These are phyloP conservation scores for Glaucopsyche alexis DNA, from an alignment of 2,888 invertebrate genomes.

Conservation along the genomic window DNA sequence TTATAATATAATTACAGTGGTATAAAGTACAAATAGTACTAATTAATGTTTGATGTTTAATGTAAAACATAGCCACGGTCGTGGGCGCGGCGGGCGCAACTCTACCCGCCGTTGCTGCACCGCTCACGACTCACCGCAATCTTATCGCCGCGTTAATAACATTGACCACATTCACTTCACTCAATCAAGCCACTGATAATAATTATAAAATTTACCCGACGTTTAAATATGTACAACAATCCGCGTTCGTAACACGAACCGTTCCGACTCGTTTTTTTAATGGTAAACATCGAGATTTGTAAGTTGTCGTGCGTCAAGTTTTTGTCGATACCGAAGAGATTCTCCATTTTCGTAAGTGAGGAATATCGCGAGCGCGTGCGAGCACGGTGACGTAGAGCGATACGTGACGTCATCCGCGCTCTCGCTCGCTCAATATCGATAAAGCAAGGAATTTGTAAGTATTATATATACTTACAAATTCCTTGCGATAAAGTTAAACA, in stretches of 20 bases:
- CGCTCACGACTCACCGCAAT: not conserved
- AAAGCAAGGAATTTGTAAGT: too few species aligned
- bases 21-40: not conserved
- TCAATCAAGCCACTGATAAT: constrained; percentile 37
- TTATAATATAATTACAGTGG: not conserved
- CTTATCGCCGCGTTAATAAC: constrained; percentile 39
- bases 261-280: constrained; percentile 36
- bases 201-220: constrained; percentile 49
- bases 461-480: too few species aligned
- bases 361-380: constrained; percentile 54
- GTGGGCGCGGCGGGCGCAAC: not conserved
- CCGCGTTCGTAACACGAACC: constrained; percentile 32
- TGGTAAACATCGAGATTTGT: constrained; percentile 37
- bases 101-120: not conserved
- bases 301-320: constrained; percentile 27
- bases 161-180: constrained; percentile 35
- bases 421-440: constrained; percentile 38
- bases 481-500: constrained; percentile 33
- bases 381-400: constrained; percentile 64
- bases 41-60: not conserved
- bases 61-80: constrained; percentile 7
- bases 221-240: constrained; percentile 48
- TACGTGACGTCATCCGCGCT: constrained; percentile 51
- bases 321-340: constrained; percentile 21
- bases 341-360: constrained; percentile 44